Evolutionary conservation across 2,797 vertebrate genomes (phyloP).

Genomic region (Anguilla anguilla): DNA sequence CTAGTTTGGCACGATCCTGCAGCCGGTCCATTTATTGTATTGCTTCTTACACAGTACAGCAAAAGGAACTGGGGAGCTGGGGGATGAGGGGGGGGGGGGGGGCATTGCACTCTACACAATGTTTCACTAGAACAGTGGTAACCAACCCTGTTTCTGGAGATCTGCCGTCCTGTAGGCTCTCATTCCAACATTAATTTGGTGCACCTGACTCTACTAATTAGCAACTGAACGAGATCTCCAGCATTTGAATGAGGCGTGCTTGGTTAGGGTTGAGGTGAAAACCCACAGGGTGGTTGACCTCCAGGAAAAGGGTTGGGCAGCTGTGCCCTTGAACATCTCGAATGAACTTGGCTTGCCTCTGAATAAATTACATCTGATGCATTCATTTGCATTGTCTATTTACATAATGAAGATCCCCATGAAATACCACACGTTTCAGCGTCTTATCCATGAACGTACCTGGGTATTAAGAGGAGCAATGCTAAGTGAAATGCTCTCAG

Average conservation of each 20-base stretch:
- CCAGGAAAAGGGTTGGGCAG: too few relatives aligned
- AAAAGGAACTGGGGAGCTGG: not conserved
- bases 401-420: not conserved
- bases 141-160: too few relatives aligned
- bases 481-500: not conserved
- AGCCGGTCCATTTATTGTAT: not conserved
- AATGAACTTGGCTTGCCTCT: not conserved
- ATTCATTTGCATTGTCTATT: not conserved
- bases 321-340: too few relatives aligned
- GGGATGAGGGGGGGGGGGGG: too few relatives aligned
- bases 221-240: too few relatives aligned
- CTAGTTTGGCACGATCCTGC: not conserved
- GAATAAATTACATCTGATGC: not conserved
- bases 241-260: too few relatives aligned
- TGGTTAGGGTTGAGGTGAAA: too few relatives aligned
- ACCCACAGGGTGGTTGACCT: too few relatives aligned
- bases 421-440: not conserved
- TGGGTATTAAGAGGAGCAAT: not conserved
- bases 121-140: too few relatives aligned
- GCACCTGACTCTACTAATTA: too few relatives aligned
- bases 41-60: not conserved
- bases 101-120: not conserved
- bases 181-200: too few relatives aligned
- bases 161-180: too few relatives aligned
- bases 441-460: not conserved